Evolutionary conservation across 2,888 invertebrate species (phyloP).

Genomic region (Scaptomyza polygonia): DNA sequence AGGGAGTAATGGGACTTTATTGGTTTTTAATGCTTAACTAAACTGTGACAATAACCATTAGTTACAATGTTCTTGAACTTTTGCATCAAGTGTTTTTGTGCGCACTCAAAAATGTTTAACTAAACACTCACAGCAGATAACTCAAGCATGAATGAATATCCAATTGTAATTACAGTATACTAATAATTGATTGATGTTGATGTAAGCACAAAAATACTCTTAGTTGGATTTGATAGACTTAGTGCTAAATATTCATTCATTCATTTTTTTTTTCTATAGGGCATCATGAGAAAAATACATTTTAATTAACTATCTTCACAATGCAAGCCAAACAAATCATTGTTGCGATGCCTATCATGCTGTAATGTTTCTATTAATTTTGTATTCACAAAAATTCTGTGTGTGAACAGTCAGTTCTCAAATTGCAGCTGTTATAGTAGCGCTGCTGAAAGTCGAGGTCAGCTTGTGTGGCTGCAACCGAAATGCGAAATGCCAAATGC

Average conservation of each 20-base stretch:
- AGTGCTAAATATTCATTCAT: neutral
- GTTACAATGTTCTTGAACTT: constrained; percentile 61
- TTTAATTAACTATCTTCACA: constrained; percentile 36
- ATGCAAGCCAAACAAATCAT: constrained; percentile 34
- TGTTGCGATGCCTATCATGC: constrained; percentile 45
- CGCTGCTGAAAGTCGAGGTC: constrained; percentile 72
- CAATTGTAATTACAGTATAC: constrained; percentile 56
- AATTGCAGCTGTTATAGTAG: constrained; percentile 24
- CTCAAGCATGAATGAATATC: constrained; percentile 44
- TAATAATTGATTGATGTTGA: constrained; percentile 43
- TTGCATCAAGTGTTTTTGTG: constrained; percentile 43
- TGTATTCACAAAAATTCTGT: constrained; percentile 28
- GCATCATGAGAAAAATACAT: constrained; percentile 44
- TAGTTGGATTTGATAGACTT: neutral
- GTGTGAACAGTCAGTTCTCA: constrained; percentile 50
- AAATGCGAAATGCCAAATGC: constrained; percentile 73
- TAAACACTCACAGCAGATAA: constrained; percentile 30
- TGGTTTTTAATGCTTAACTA: constrained; percentile 22
- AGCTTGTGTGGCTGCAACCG: constrained; percentile 58
- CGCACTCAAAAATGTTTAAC: constrained; percentile 47
- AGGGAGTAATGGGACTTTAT: constrained; percentile 1
- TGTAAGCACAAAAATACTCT: constrained; percentile 13
- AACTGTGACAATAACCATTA: constrained; percentile 69
- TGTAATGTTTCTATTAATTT: constrained; percentile 40
- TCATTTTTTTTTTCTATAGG: neutral